A percentile compares a stretch with the other conserved stretches of the same genome.
phyloP scores from a whole-genome alignment of 2,113 vertebrate species.

The Panurus biarmicus region DNA sequence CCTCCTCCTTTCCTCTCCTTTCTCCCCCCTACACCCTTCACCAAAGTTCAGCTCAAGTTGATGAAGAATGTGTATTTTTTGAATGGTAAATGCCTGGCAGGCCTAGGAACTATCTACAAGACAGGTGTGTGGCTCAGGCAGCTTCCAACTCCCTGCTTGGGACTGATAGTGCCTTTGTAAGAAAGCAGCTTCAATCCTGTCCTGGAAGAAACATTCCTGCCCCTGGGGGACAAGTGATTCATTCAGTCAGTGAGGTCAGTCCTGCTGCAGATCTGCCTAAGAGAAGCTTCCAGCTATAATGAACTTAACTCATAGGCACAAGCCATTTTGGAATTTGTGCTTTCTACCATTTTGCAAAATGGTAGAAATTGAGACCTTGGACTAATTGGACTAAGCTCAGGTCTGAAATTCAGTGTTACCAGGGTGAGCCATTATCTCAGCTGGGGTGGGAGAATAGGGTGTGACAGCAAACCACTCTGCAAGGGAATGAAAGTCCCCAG shows the following conservation, averaged over 20 bases:
- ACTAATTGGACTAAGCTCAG: background rate
- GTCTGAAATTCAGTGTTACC: background rate
- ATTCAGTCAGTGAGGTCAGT: conserved; percentile 60
- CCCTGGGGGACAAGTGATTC: conserved; percentile 64
- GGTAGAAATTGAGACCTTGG: background rate
- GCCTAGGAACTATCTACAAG: conserved; percentile 41
- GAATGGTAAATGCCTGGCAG: conserved; percentile 64
- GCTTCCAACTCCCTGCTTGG: conserved; percentile 28
- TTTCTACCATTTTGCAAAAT: background rate
- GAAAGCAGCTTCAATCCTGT: conserved; percentile 51
- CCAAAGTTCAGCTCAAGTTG: conserved; percentile 57
- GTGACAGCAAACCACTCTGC: background rate
- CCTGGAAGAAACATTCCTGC: conserved; percentile 59
- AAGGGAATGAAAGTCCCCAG: background rate
- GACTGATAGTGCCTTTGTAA: conserved; percentile 48
- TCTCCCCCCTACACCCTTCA: background rate
- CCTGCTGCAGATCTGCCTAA: conserved; percentile 29
- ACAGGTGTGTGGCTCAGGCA: conserved; percentile 60
- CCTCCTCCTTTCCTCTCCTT: background rate
- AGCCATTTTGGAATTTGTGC: background rate
- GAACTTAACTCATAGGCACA: background rate
- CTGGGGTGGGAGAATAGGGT: background rate
- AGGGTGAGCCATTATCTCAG: background rate
- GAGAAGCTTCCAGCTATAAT: background rate
- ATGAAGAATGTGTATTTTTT: conserved; percentile 53